Percentiles rank a stretch among this genome's conserved stretches.
phyloP scores from a whole-genome alignment of 2,113 vertebrate genomes.

The Grammomys surdaster region DNA sequence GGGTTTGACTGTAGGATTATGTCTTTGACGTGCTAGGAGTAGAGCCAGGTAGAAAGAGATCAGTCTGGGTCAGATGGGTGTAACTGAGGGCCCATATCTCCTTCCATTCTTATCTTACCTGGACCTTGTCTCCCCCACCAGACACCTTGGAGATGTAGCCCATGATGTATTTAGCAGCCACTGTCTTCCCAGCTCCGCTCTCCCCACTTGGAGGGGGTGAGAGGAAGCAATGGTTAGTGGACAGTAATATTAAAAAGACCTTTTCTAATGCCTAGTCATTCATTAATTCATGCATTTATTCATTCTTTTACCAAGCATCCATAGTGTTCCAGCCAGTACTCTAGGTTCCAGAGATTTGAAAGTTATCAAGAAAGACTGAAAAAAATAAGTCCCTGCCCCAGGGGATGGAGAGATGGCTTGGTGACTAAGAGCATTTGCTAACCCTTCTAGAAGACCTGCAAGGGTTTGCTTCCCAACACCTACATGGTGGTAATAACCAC shows the following conservation, averaged over 20 bases:
- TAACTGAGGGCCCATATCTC: too few species aligned
- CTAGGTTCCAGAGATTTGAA: not conserved
- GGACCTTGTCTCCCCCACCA: slow-evolving; percentile 96
- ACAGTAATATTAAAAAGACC: not conserved
- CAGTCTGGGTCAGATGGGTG: not conserved
- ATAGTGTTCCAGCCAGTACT: not conserved
- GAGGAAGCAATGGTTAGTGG: not conserved
- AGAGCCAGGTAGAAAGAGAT: not conserved
- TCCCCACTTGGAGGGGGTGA: slow-evolving; percentile 90
- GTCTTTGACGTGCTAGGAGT: slow-evolving; percentile 94
- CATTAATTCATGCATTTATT: not conserved
- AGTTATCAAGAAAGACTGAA: not conserved
- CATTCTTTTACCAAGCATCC: not conserved
- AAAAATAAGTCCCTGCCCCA: too few species aligned
- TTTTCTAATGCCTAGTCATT: not conserved
- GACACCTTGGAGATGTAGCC: slow-evolving; percentile 99
- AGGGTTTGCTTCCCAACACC: not conserved
- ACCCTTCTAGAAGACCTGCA: too few species aligned
- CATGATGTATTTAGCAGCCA: slow-evolving; percentile 99
- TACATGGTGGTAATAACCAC: not conserved
- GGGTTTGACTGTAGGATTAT: slow-evolving; percentile 99
- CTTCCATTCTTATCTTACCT: slow-evolving; percentile 87
- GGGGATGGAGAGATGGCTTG: not conserved
- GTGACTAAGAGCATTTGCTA: not conserved
- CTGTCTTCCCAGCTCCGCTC: slow-evolving; percentile 97